Percentiles rank a stretch among this genome's conserved stretches.
Evolutionary conservation across 2,888 invertebrate species (phyloP).

Genomic region (Platynereis dumerilii): DNA sequence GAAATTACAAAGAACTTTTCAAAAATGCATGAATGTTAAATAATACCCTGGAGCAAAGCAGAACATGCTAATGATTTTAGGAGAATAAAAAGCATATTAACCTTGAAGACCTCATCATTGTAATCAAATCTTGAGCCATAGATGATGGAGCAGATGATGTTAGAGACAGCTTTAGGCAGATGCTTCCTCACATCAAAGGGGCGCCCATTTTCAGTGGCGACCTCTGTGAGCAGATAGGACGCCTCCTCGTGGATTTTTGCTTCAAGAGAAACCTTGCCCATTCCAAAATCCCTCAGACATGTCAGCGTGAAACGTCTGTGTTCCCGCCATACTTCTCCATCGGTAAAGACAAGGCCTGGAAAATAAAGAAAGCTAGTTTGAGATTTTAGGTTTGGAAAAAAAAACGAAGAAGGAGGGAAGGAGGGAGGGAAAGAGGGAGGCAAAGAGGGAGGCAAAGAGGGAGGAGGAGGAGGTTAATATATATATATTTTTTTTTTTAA

Average conservation of each 20-base stretch:
- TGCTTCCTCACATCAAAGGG: constrained; percentile 28
- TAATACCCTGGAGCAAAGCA: too few species aligned
- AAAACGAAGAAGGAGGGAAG: not conserved
- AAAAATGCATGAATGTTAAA: too few species aligned
- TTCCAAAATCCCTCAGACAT: constrained; percentile 39
- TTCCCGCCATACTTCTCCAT: constrained; percentile 37
- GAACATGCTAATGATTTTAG: too few species aligned
- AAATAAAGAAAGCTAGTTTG: not conserved
- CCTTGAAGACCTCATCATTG: constrained; percentile 34
- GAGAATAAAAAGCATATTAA: too few species aligned
- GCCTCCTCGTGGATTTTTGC: constrained; percentile 34
- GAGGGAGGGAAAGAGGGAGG: not conserved
- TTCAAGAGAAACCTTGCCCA: constrained; percentile 36
- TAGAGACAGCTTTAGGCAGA: constrained; percentile 37
- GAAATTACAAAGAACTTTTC: too few species aligned
- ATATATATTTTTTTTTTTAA: not conserved
- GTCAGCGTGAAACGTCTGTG: constrained; percentile 35
- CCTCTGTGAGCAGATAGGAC: constrained; percentile 25
- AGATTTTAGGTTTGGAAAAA: too few species aligned
- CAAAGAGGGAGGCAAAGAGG: too few species aligned
- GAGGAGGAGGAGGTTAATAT: not conserved
- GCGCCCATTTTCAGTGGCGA: constrained; percentile 15
- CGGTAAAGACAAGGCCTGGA: constrained; percentile 38
- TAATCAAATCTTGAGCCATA: constrained; percentile 40
- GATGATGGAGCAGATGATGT: constrained; percentile 38